Conservation (phyloP, 2,797 vertebrate genomes). For the Podarcis lilfordi region DNA sequence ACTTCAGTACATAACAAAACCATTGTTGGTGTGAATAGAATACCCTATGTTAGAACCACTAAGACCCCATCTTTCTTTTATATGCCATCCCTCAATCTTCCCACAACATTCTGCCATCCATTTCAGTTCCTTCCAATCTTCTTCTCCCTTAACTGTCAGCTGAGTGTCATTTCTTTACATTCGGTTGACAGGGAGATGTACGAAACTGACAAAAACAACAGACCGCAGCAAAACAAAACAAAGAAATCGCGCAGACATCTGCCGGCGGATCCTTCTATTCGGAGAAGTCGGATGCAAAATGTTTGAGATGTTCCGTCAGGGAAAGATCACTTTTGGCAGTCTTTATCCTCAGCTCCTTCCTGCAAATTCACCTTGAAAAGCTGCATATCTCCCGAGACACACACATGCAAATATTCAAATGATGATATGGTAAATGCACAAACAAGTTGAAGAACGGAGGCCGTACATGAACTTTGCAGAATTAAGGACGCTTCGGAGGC, state of each 20-base stretch:
- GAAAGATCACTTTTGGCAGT: slow-evolving; percentile 46
- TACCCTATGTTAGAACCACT: not conserved
- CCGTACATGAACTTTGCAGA: not conserved
- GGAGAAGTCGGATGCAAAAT: slow-evolving; percentile 51
- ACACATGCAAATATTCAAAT: not conserved
- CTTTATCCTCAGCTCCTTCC: slow-evolving; percentile 16
- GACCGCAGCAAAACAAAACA: not conserved
- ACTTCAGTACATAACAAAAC: too few relatives aligned
- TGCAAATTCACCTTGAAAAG: not conserved
- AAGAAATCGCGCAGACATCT: slow-evolving; percentile 42
- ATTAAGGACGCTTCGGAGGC: not conserved
- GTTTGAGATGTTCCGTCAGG: slow-evolving; percentile 60
- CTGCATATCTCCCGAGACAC: too few relatives aligned
- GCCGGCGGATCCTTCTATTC: slow-evolving; percentile 60
- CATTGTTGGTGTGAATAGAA: not conserved
- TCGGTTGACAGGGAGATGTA: slow-evolving; percentile 51
- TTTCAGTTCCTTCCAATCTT: fast-evolving
- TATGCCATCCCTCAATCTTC: not conserved
- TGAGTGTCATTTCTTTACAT: slow-evolving; percentile 61
- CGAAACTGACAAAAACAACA: slow-evolving; percentile 50
- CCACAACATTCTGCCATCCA: slow-evolving; percentile 7
- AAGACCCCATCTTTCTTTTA: not conserved
- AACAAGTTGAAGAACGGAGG: slow-evolving; percentile 9
- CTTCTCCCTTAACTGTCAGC: not conserved
- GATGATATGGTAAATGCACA: not conserved